Conservation (phyloP, 2,797 vertebrate genomes). For the Podarcis siculus region DNA sequence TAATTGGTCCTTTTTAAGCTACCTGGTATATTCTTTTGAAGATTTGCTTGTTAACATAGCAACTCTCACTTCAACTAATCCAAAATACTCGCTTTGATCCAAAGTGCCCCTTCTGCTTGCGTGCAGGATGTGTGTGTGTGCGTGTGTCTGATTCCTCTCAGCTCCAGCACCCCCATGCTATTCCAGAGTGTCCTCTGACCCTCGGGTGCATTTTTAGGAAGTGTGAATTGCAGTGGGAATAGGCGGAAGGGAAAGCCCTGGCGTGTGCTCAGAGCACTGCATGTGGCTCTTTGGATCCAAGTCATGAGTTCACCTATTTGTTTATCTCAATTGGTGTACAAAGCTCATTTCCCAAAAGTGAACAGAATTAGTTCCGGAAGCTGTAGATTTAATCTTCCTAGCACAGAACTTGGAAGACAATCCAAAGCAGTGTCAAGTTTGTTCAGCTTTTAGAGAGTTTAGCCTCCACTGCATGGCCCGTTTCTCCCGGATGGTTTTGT, state of each 20-base stretch:
- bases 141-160: not conserved
- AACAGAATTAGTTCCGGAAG: not conserved
- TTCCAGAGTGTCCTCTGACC: not conserved
- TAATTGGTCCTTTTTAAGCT: conserved; percentile 39
- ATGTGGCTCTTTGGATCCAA: conserved; percentile 8
- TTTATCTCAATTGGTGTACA: conserved; percentile 34
- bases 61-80: not conserved
- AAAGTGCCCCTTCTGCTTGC: not conserved
- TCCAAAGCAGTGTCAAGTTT: conserved; percentile 41
- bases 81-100: not conserved
- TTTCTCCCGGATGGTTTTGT: not conserved
- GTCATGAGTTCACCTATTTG: not conserved
- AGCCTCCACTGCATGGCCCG: not conserved
- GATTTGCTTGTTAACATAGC: not conserved
- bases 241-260: not conserved
- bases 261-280: conserved; percentile 59
- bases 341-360: conserved; percentile 48
- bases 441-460: conserved; percentile 22
- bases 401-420: conserved; percentile 54
- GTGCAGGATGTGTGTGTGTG: not conserved
- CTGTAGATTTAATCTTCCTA: conserved; percentile 15
- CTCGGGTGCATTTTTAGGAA: conserved; percentile 1
- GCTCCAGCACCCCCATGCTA: not conserved
- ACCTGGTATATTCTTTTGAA: not conserved
- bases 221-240: not conserved